A percentile compares a stretch with the other conserved stretches of the same genome.
These are phyloP conservation scores for Epinotia demarniana DNA, from an alignment of 2,888 invertebrate species.

Conservation along the genomic window DNA sequence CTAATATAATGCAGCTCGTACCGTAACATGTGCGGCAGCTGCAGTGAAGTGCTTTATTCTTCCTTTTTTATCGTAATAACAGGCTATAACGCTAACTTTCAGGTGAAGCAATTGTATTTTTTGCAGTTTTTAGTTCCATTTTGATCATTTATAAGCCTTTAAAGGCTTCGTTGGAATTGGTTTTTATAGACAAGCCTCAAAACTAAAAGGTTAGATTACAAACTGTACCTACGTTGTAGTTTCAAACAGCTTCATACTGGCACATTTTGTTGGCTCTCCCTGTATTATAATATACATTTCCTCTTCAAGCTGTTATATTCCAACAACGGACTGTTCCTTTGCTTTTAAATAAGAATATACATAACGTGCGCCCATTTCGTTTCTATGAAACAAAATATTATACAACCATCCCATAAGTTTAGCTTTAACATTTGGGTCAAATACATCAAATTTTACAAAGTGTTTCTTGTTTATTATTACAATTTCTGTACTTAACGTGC, in stretches of 20 bases:
- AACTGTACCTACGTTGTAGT: neutral
- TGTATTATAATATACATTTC: neutral
- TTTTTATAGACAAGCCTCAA: neutral
- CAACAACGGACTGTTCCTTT: conserved; percentile 9
- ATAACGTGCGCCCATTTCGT: conserved; percentile 22
- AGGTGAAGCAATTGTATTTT: neutral
- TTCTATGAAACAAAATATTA: conserved; percentile 25
- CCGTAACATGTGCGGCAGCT: conserved; percentile 28
- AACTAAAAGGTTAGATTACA: neutral
- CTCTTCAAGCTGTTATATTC: neutral
- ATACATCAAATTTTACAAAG: conserved; percentile 15
- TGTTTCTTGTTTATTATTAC: conserved; percentile 26
- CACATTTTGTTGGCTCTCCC: neutral
- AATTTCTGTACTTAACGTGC: conserved; percentile 4
- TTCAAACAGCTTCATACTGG: neutral
- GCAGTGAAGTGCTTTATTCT: conserved; percentile 25
- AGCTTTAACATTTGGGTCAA: conserved; percentile 29
- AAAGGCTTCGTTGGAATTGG: neutral
- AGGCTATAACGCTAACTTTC: conserved; percentile 11
- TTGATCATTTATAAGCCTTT: too few species aligned
- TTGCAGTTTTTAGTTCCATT: too few species aligned
- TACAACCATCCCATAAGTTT: conserved; percentile 17
- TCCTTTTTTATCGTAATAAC: conserved; percentile 19
- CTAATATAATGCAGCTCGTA: conserved; percentile 14
- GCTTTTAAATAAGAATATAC: conserved; percentile 13